Conservation (phyloP, 2,797 vertebrate species). For the Glossophaga mutica region DNA sequence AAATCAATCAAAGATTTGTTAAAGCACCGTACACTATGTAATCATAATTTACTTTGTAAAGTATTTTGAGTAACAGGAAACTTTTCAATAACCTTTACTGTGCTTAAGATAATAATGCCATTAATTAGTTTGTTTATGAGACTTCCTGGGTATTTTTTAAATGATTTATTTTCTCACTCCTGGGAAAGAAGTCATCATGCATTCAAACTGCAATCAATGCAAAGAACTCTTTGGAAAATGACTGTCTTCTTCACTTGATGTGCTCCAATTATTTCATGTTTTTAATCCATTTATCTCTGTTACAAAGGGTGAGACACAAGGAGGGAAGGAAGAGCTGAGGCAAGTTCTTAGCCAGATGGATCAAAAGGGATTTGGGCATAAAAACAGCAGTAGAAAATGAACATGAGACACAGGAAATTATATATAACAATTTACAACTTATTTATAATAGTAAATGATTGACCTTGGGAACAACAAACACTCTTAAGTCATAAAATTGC, state of each 20-base stretch:
- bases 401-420: background rate
- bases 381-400: background rate
- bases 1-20: slow-evolving; percentile 70
- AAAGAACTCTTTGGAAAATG: background rate
- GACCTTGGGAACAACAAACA: background rate
- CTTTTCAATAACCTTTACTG: slow-evolving; percentile 70
- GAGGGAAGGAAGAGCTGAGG: background rate
- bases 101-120: slow-evolving; percentile 67
- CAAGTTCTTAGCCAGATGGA: background rate
- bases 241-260: background rate
- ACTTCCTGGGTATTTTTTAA: slow-evolving; percentile 53
- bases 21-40: slow-evolving; percentile 52
- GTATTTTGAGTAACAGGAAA: slow-evolving; percentile 65
- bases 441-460: background rate
- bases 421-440: background rate
- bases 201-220: slow-evolving; percentile 37
- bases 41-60: slow-evolving; percentile 63
- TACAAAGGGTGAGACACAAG: background rate
- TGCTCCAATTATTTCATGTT: background rate
- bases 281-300: slow-evolving; percentile 7
- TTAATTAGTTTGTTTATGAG: slow-evolving; percentile 66
- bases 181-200: slow-evolving; percentile 37
- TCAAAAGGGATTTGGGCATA: background rate
- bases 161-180: slow-evolving; percentile 24
- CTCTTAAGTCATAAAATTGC: background rate